Conservation (phyloP, 2,888 invertebrate genomes). For the Anoncus sp. region DNA sequence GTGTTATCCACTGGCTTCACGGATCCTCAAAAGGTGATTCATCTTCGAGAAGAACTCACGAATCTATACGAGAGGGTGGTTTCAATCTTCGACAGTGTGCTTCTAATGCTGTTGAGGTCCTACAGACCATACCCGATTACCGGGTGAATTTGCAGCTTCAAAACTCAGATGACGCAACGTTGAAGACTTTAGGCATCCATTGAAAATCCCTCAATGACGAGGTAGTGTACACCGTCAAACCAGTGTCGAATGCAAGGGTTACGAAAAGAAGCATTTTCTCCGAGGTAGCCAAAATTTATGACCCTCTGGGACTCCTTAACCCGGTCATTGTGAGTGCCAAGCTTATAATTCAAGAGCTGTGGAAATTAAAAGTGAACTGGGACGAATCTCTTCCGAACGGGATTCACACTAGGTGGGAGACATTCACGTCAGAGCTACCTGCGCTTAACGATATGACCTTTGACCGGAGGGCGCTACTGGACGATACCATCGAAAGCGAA, state of each 20-base stretch:
- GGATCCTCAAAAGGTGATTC: no score
- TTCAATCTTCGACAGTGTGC: slow-evolving; percentile 58
- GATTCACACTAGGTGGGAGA: slow-evolving; percentile 9
- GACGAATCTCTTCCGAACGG: slow-evolving; percentile 26
- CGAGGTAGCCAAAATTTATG: slow-evolving; percentile 17
- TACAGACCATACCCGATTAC: slow-evolving; percentile 2
- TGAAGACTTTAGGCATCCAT: slow-evolving; percentile 38
- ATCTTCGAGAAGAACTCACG: no score
- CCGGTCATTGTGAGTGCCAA: neutral
- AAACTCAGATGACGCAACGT: slow-evolving; percentile 6
- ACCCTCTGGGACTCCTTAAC: slow-evolving; percentile 9
- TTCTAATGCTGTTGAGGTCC: slow-evolving; percentile 35
- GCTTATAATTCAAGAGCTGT: neutral
- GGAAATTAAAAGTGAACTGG: slow-evolving; percentile 20
- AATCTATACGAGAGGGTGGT: slow-evolving; percentile 45
- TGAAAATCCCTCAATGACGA: slow-evolving; percentile 41
- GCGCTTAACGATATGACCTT: neutral
- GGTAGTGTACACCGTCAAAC: slow-evolving; percentile 32
- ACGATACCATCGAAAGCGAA: neutral
- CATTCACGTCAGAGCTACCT: slow-evolving; percentile 3
- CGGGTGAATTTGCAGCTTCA: slow-evolving; percentile 13
- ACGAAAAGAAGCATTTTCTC: slow-evolving; percentile 9
- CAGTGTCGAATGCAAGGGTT: neutral
- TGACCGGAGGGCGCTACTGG: neutral
- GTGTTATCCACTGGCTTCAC: slow-evolving; percentile 37